These are phyloP conservation scores for Hemicordylus capensis DNA, from an alignment of 2,113 vertebrate species.

Conservation along the genomic window DNA sequence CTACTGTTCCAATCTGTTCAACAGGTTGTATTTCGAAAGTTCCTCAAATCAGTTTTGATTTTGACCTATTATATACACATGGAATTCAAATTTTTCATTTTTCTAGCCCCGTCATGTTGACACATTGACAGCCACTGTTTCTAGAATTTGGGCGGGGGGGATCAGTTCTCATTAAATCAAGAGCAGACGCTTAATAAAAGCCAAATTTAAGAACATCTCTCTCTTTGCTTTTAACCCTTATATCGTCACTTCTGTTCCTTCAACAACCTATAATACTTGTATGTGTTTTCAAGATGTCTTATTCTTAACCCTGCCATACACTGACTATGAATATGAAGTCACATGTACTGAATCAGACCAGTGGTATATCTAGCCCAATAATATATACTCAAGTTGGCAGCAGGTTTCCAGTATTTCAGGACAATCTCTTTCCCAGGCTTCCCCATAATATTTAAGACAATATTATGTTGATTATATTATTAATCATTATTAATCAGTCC, in stretches of 20 bases:
- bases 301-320: too few relatives aligned
- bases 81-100: not conserved
- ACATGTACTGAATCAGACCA: too few relatives aligned
- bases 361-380: too few relatives aligned
- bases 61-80: not conserved
- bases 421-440: too few relatives aligned
- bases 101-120: not conserved
- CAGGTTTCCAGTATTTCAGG: too few relatives aligned
- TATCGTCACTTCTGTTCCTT: not conserved
- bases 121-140: accelerated
- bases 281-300: too few relatives aligned
- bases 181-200: not conserved
- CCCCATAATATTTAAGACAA: too few relatives aligned
- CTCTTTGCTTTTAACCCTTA: not conserved
- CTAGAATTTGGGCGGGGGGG: not conserved
- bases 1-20: too few relatives aligned
- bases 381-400: too few relatives aligned
- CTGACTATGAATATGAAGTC: too few relatives aligned
- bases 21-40: not conserved
- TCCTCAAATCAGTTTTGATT: not conserved
- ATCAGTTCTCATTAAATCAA: not conserved
- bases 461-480: not conserved
- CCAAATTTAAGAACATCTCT: not conserved
- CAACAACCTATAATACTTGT: too few relatives aligned
- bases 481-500: not conserved